Conservation (phyloP, 2,797 vertebrate genomes). For the Xerus rutilus region DNA sequence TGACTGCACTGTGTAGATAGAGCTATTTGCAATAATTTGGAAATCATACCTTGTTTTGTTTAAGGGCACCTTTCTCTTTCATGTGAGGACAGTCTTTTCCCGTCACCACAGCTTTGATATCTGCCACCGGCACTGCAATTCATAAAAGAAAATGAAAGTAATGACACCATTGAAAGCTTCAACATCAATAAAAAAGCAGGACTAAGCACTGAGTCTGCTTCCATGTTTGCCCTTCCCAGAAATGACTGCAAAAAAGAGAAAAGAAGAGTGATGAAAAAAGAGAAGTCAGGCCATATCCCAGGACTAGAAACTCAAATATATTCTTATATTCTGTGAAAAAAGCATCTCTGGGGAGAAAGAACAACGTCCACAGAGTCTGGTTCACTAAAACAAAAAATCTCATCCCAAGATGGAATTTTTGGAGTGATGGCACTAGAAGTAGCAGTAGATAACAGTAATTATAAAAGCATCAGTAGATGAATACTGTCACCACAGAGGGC, state of each 20-base stretch:
- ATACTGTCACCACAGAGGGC: background rate
- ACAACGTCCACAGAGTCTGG: background rate
- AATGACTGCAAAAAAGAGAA: background rate
- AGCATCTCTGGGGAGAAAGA: background rate
- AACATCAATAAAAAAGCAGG: slow-evolving; percentile 49
- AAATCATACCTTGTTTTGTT: slow-evolving; percentile 97
- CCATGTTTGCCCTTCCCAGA: slow-evolving; percentile 7
- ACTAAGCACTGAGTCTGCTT: background rate
- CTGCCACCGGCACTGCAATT: slow-evolving; percentile 97
- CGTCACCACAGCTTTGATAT: slow-evolving; percentile 99
- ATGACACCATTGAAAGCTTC: slow-evolving; percentile 24
- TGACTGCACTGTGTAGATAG: background rate
- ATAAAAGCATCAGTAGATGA: accelerated
- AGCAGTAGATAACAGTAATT: background rate
- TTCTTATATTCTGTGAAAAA: background rate
- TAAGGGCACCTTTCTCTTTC: slow-evolving; percentile 99
- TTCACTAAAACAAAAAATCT: background rate
- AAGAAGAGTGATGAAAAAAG: background rate
- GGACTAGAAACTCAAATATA: background rate
- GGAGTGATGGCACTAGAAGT: background rate
- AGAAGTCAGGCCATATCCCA: background rate
- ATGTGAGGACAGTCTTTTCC: slow-evolving; percentile 99
- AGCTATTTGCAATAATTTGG: background rate
- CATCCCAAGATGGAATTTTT: background rate
- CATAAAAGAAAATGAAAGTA: slow-evolving; percentile 78